A percentile compares a stretch with the other conserved stretches of the same genome.
These are phyloP conservation scores for Elgonia sp. DNA, from an alignment of 2,888 invertebrate species.

Conservation along the genomic window DNA sequence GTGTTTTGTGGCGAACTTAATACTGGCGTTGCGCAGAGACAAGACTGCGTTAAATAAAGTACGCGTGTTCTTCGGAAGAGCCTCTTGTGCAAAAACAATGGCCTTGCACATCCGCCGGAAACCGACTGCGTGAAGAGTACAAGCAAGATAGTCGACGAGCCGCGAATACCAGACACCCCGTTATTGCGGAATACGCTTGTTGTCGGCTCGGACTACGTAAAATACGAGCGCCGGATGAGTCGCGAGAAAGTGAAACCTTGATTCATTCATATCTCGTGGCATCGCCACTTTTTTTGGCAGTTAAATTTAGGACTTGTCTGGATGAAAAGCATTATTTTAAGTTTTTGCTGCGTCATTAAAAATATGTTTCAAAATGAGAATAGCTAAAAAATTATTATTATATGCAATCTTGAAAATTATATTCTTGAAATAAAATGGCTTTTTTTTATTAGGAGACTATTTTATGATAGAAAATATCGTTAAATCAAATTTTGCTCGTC, in stretches of 20 bases:
- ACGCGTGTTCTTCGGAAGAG: constrained; percentile 21
- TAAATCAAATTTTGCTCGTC: no score
- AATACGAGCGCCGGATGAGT: constrained; percentile 75
- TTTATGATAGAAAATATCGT: no score
- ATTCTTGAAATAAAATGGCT: no score
- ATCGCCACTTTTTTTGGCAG: constrained; percentile 17
- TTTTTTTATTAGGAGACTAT: no score
- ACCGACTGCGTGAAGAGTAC: constrained; percentile 75
- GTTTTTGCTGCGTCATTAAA: no score
- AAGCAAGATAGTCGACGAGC: constrained; percentile 64
- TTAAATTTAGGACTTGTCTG: not conserved
- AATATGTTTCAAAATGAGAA: no score
- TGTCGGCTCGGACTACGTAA: constrained; percentile 54
- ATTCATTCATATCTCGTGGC: constrained; percentile 47
- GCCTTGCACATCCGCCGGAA: constrained; percentile 86
- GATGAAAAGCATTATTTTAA: no score
- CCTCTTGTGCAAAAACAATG: constrained; percentile 83
- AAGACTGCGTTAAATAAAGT: constrained; percentile 61
- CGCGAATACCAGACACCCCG: constrained; percentile 70
- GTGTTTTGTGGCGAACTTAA: constrained; percentile 61
- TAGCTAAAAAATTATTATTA: no score
- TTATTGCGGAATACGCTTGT: constrained; percentile 77
- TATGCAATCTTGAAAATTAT: no score
- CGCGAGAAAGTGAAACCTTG: constrained; percentile 83
- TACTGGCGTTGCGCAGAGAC: constrained; percentile 53